Base-by-base conservation (phyloP, 2,888 invertebrate species). In the Diogma glabrata region DNA sequence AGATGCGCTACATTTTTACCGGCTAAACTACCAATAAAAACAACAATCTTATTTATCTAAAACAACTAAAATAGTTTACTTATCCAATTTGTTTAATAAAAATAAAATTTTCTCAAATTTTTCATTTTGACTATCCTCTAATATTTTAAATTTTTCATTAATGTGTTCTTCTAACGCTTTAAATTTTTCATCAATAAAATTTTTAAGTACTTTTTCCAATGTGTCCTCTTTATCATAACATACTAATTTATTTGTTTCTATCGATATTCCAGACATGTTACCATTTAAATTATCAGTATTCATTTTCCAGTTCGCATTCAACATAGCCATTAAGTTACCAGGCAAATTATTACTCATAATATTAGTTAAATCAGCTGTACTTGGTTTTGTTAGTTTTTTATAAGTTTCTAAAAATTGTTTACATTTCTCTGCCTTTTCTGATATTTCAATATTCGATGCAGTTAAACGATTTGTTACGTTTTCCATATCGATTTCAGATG, bases 71-170 rank as follows among this genome's bases (percentile, higher is more conserved):
- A 4, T 5, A 20, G 24, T 49, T 49, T 40, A 23, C 24, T 49
- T 26, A 12, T 23, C 36, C 43, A 20, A 48, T 19, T 52, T 60
- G 54, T 63, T 58, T 12, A 67, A 58, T 45, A 65, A 38, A 19
- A 53, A 57, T 30, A 67, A 53, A 26, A 70, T 64, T 56, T 55
- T 57, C 38, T 67, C 60, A 2, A 69, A 49, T 52, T 65, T 68
- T 10, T 55, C 51, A 16, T 59, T 57, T 49, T 66, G 67, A 14
- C 58, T 50, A 20, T 58, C 48, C 45, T 65, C 63, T 26, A 64
- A 58, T 12, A 54, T 56, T 1, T 60, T 56, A n/a, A 69, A 54
- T 48, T 58, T 58, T 46, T 53, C 51, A 2, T 57, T 52, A 24
- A 51, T 40, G n/a, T 48, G 45, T 45, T 45, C 49, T 51, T 67